Evolutionary conservation across 2,113 vertebrate species (phyloP).

Genomic region (Tupaia tana): DNA sequence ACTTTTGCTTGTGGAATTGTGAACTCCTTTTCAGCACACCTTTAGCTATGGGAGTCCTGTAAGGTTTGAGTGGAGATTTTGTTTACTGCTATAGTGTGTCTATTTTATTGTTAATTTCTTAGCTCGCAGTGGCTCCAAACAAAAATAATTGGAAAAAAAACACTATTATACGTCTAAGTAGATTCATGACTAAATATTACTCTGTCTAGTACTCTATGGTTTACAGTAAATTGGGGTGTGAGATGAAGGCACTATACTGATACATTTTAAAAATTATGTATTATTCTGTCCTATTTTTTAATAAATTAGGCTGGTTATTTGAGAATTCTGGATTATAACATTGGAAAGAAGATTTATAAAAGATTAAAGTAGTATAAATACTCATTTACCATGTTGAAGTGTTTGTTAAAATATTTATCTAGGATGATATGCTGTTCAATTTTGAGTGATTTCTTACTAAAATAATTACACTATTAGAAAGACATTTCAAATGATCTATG

Average conservation of each 20-base stretch:
- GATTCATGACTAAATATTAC: background rate
- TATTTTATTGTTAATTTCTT: background rate
- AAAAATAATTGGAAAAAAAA: background rate
- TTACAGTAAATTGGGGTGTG: background rate
- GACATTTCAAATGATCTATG: background rate
- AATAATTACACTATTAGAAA: constrained; percentile 1
- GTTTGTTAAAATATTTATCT: constrained; percentile 42
- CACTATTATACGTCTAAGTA: background rate
- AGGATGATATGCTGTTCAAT: background rate
- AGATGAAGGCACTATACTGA: background rate
- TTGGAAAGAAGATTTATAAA: background rate
- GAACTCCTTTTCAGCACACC: background rate
- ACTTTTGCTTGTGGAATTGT: background rate
- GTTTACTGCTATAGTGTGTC: background rate
- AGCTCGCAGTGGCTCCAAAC: background rate
- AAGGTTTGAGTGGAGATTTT: background rate
- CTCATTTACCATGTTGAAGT: background rate
- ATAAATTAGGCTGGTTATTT: background rate
- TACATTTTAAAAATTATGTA: background rate
- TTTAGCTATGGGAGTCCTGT: background rate
- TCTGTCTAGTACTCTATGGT: background rate
- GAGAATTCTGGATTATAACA: background rate
- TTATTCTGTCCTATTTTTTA: background rate
- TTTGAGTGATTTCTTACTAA: background rate
- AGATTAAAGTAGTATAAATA: background rate